A percentile compares a stretch with the other conserved stretches of the same genome.
These are phyloP conservation scores for Hypotaenidia okinawae DNA, from an alignment of 2,797 vertebrate species.

Conservation along the genomic window DNA sequence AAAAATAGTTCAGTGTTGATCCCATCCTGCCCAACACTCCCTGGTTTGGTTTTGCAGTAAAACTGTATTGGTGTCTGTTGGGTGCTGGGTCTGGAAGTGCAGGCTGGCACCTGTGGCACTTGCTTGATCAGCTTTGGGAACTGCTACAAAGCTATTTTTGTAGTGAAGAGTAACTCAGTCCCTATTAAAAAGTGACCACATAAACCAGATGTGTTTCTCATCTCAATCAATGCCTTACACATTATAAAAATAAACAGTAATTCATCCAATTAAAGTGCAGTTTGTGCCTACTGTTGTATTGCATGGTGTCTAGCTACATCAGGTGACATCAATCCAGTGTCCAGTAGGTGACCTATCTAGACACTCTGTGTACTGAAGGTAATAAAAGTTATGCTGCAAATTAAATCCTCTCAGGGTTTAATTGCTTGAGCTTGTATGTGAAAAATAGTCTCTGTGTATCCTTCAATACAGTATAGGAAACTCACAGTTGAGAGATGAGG, in stretches of 20 bases:
- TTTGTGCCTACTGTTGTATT: neutral
- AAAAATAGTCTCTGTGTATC: neutral
- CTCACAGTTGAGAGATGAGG: neutral
- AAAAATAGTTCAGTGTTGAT: neutral
- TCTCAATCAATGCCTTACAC: neutral
- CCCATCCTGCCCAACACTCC: neutral
- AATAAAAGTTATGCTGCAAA: neutral
- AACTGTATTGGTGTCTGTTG: neutral
- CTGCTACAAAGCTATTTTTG: accelerated
- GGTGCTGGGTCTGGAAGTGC: neutral
- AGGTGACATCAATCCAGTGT: neutral
- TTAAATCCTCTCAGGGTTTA: neutral
- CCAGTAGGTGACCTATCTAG: neutral
- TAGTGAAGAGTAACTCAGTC: neutral
- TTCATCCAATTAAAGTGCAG: neutral
- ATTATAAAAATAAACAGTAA: neutral
- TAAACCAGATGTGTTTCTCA: neutral
- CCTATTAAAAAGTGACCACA: neutral
- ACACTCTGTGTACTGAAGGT: neutral
- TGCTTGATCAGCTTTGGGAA: neutral
- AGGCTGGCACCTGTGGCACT: neutral
- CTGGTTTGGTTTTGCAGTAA: neutral
- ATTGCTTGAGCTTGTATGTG: neutral
- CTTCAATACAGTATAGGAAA: neutral
- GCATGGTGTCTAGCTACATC: neutral